A percentile compares a stretch with the other conserved stretches of the same genome.
These are phyloP conservation scores for Pandemis cinnamomeana DNA, from an alignment of 2,888 invertebrate species.

Conservation along the genomic window DNA sequence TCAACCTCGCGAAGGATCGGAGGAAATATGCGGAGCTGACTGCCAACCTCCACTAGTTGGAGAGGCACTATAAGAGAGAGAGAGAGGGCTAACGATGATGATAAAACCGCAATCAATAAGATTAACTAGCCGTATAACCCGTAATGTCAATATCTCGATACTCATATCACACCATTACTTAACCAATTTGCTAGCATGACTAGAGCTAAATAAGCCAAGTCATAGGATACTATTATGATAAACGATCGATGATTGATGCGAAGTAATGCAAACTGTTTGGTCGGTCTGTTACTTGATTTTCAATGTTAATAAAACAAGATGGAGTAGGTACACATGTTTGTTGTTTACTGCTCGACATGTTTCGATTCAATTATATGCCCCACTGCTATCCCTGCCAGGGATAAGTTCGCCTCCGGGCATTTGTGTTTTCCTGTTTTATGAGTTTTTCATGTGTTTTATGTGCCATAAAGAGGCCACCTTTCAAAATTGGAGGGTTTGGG, in stretches of 20 bases:
- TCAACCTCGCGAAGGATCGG: no score
- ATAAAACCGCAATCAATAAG: background rate
- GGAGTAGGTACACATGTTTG: background rate
- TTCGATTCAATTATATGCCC: no score
- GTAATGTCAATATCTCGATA: slow-evolving; percentile 33
- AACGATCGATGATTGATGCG: slow-evolving; percentile 18
- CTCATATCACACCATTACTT: slow-evolving; percentile 30
- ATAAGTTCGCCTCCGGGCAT: no score
- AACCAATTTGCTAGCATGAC: slow-evolving; percentile 42
- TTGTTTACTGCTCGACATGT: no score
- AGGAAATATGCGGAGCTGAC: no score
- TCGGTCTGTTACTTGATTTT: slow-evolving; percentile 9
- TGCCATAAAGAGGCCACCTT: no score
- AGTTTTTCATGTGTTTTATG: no score
- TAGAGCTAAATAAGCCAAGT: slow-evolving; percentile 31
- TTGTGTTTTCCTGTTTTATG: no score
- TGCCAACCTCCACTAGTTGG: no score
- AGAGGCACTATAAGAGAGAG: no score
- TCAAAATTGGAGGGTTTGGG: no score
- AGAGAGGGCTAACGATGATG: background rate
- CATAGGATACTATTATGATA: slow-evolving; percentile 30
- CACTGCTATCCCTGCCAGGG: no score
- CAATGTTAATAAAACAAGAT: background rate
- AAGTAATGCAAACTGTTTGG: slow-evolving; percentile 1
- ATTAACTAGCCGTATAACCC: slow-evolving; percentile 36